These are phyloP conservation scores for Thumatha senex DNA, from an alignment of 2,888 invertebrate genomes.

Conservation along the genomic window DNA sequence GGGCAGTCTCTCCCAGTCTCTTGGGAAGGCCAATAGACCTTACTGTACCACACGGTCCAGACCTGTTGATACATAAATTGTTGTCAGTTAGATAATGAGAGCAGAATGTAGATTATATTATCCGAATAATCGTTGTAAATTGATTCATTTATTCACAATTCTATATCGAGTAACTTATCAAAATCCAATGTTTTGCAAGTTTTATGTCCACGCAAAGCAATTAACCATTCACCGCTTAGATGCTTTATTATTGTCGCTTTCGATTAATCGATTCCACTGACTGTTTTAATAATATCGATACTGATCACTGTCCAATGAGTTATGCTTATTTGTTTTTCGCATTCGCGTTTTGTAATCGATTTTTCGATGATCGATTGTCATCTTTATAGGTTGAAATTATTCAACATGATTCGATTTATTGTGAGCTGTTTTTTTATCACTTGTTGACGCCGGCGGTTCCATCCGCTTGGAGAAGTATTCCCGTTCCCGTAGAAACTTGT, in stretches of 20 bases:
- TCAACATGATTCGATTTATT: conserved; percentile 46
- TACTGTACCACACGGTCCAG: no score
- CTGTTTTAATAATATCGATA: conserved; percentile 73
- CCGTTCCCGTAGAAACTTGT: no score
- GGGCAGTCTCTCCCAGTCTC: no score
- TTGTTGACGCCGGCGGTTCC: not conserved
- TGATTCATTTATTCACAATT: conserved; percentile 28
- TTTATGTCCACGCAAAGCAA: conserved; percentile 71
- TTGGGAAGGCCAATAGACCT: no score
- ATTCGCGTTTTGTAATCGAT: conserved; percentile 46
- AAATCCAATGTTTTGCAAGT: conserved; percentile 45
- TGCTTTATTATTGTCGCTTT: conserved; percentile 62
- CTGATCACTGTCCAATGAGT: conserved; percentile 66
- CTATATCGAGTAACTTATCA: conserved; percentile 62
- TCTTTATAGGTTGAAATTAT: conserved; percentile 34
- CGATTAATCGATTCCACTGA: conserved; percentile 74
- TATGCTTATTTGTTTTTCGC: conserved; percentile 75
- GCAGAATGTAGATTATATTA: conserved; percentile 26
- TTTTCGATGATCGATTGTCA: conserved; percentile 39
- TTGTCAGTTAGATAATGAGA: conserved; percentile 2
- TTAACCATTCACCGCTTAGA: conserved; percentile 60
- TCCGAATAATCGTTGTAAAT: conserved; percentile 32
- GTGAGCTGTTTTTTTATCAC: conserved; percentile 20
- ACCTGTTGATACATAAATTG: no score
- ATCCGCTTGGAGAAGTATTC: no score